phyloP scores from a whole-genome alignment of 2,113 vertebrate species.

The Notothenia coriiceps region DNA sequence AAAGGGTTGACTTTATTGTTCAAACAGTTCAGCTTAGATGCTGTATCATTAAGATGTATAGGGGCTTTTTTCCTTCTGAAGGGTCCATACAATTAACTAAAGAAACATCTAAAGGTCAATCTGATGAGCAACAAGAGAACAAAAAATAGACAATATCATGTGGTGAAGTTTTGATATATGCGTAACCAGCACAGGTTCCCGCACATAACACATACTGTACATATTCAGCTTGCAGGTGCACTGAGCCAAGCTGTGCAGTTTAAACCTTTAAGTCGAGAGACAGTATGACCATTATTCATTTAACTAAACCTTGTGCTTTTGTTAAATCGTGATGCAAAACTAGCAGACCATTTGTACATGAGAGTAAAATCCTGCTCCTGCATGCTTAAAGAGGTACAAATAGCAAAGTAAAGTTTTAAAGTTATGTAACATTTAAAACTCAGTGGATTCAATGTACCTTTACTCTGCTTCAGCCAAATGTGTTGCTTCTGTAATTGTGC shows the following conservation, averaged over 20 bases:
- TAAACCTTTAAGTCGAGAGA: background rate
- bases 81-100: background rate
- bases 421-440: slow-evolving; percentile 20
- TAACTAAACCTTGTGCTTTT: background rate
- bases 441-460: background rate
- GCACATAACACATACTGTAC: background rate
- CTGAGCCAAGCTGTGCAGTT: background rate
- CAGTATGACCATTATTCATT: background rate
- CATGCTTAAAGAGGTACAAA: background rate
- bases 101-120: slow-evolving; percentile 1
- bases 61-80: background rate
- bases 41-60: background rate
- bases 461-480: background rate
- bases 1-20: background rate
- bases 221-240: background rate
- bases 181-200: background rate
- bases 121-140: slow-evolving; percentile 22
- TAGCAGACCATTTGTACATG: background rate
- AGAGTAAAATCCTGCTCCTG: background rate
- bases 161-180: too few relatives aligned
- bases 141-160: background rate
- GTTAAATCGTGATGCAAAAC: background rate
- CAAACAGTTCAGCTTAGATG: background rate
- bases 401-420: slow-evolving; percentile 1
- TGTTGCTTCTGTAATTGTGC: slow-evolving; percentile 6